Evolutionary conservation across 1,140 invertebrate species (phyloP), one percentile per base, ranked within the genome.

Genomic region (Cyphomyrmex costatus): DNA sequence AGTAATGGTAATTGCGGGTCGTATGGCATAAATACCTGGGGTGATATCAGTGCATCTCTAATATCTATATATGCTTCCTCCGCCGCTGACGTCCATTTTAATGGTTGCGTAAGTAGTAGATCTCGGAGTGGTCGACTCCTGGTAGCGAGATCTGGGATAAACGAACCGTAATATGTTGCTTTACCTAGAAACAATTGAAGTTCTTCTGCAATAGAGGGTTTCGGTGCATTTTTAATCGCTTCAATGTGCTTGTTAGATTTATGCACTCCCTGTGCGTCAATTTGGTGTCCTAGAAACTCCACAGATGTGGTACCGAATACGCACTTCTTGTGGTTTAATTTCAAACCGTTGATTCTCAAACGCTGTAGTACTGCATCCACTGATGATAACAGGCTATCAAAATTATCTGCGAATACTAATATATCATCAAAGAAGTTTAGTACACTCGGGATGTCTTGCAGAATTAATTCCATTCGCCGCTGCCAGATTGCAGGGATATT

Each of bases 1-100:
- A 95, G 92, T 92, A 96, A 92, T 93, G 95, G 95, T 92, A 94
- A 91, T 94, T 86, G 46, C n/a, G 93, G 92, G 61, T 95, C 89
- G 80, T 92, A 95, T 76, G 95, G 95, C n/a, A 90, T 90, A 8
- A 96, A 85, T 0, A 63, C 66, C 2, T 68, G 87, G 27, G 90
- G 79, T 12, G 66, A 77, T 3, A 85, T 78, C 78, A 96, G 83
- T 0, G 94, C 95, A 86, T 96, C 95, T 79, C 94, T 95, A 14
- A 96, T 94, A 85, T 96, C 94, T 1, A 92, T 86, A 82, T 96
- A 96, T 51, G 94, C 93, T 51, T 85, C 79, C 76, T 96, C 94
- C 2, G 92, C 88, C 1, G 79, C 46, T 19, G 71, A 87, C 5
- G 96, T 90, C 3, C 93, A n/a, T n/a, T n/a, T n/a, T n/a, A 90